Base-by-base conservation (phyloP, 2,888 invertebrate genomes). In the Phasia obesa region DNA sequence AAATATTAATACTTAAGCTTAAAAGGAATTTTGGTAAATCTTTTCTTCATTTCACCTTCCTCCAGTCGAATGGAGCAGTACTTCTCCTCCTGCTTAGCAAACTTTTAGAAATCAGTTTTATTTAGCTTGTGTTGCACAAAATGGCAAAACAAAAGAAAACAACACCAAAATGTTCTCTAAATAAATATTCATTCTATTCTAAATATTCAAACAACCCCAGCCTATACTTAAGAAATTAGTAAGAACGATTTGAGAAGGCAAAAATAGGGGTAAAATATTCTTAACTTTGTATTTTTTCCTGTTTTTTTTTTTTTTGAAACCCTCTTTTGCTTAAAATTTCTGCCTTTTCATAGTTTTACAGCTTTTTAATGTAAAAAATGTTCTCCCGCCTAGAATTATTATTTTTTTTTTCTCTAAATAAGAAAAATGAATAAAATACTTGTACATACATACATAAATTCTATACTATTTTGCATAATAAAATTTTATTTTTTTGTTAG, bases 1-100 rank as follows among this genome's bases (percentile, higher is more conserved):
- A 83, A 83, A 79, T 83, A 75, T 83, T 83, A 83, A 83, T 79
- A 59, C 79, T 79, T 44, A 13, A 79, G 75, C 75, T 83, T 79
- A 75, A 83, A 79, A 69, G 62, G 69, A 78, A 65, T 64, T 60
- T 70, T 31, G 44, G 47, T 70, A 69, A 57, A 70, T 65, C 69
- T 57, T 44, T 57, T 4, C 67, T 60, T n/a, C 25, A 17, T 31
- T 21, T 23, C 4, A 31, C 55, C 17, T 19, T 17, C 35, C 67
- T 4, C 31, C 0, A 17, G 13, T 9, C 1, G 1, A n/a, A 2
- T 1, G 21, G 19, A 7, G 35, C n/a, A 19, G n/a, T n/a, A n/a
- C n/a, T n/a, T n/a, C 27, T n/a, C 44, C 15, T 47, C 9, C 25
- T 6, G 59, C 38, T 59, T 19, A 19, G 11, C 21, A 75, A 75